phyloP scores from a whole-genome alignment of 2,888 invertebrate species.

The Apantesis nais region DNA sequence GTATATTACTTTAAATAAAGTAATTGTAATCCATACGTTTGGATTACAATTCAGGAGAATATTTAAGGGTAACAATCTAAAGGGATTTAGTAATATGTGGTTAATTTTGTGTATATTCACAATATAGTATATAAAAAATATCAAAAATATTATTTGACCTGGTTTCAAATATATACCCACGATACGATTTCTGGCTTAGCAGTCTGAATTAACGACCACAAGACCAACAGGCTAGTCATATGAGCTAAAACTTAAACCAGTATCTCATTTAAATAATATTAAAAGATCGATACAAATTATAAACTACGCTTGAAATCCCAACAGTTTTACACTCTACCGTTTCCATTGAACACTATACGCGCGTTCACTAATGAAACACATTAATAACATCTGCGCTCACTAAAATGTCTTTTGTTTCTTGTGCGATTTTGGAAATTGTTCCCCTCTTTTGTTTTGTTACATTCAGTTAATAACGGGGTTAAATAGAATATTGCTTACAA shows the following conservation, averaged over 20 bases:
- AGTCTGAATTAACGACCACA: too few species aligned
- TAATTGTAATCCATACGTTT: too few species aligned
- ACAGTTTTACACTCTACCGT: constrained; percentile 21
- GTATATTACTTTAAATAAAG: too few species aligned
- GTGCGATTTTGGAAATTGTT: constrained; percentile 60
- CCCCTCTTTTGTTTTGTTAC: constrained; percentile 48
- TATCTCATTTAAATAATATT: not conserved
- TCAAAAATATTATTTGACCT: too few species aligned
- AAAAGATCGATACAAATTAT: not conserved
- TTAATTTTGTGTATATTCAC: too few species aligned
- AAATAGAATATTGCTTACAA: constrained; percentile 35
- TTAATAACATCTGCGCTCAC: constrained; percentile 72
- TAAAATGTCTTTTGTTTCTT: constrained; percentile 71
- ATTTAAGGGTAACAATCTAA: too few species aligned
- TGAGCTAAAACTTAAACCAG: not conserved
- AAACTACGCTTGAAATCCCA: constrained; percentile 29
- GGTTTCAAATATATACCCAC: too few species aligned
- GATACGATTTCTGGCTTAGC: too few species aligned
- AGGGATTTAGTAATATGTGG: too few species aligned
- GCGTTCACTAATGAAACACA: constrained; percentile 68
- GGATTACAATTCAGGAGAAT: too few species aligned
- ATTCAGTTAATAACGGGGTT: constrained; percentile 47
- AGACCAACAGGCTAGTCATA: not conserved
- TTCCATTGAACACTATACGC: constrained; percentile 49
- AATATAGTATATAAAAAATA: too few species aligned